Percentiles rank a stretch among this genome's conserved stretches.
Conservation (phyloP, 2,113 vertebrate species). For the Vulpes lagopus region DNA sequence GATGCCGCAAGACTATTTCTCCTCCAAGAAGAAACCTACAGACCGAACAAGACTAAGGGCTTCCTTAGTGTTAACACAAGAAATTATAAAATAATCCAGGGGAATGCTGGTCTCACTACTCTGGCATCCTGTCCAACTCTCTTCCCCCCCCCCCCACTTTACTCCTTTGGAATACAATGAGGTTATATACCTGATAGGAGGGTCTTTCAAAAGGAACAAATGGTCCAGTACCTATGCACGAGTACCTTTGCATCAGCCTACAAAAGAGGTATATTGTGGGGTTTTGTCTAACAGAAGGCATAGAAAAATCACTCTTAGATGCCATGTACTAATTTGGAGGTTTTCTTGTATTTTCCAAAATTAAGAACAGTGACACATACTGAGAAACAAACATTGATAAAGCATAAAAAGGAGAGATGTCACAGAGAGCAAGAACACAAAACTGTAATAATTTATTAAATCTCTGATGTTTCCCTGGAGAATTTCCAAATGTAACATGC, state of each 20-base stretch:
- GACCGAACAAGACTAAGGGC: neutral
- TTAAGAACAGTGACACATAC: neutral
- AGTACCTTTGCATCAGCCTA: neutral
- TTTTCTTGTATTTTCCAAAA: slow-evolving; percentile 46
- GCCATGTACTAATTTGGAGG: neutral
- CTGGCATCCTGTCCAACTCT: neutral
- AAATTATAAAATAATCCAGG: neutral
- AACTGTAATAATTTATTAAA: slow-evolving; percentile 25
- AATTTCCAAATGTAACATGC: slow-evolving; percentile 52
- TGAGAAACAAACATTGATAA: slow-evolving; percentile 46
- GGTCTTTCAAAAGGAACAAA: slow-evolving; percentile 7
- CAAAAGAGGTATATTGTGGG: neutral
- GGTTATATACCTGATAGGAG: neutral
- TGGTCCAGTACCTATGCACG: neutral
- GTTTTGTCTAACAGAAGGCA: neutral
- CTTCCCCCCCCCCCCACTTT: accelerated
- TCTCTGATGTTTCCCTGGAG: slow-evolving; percentile 46
- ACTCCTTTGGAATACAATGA: neutral
- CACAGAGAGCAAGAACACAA: slow-evolving; percentile 33
- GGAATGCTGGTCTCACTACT: neutral
- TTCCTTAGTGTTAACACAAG: neutral
- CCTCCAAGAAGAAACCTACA: neutral
- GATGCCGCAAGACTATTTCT: neutral
- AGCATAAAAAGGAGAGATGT: slow-evolving; percentile 3
- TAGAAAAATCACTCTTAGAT: neutral